Base-by-base conservation (phyloP, 2,797 vertebrate genomes). In the Pantherophis vulpinus region DNA sequence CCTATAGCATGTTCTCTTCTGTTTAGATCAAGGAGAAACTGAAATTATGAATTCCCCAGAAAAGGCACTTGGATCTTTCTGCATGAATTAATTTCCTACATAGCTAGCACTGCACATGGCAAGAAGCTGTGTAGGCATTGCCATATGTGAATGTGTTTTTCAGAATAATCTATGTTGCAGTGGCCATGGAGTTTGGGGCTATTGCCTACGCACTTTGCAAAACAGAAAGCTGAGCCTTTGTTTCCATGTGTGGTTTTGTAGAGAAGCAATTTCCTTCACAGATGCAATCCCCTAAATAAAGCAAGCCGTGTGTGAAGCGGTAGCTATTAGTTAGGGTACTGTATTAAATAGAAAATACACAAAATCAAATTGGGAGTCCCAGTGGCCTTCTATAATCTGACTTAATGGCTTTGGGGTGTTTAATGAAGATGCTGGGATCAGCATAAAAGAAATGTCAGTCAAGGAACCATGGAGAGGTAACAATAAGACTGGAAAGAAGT, bases 331-430 rank as follows among this genome's bases (percentile, higher is more conserved):
- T 66, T 37, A 92, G 25, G n/a, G 66, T 12, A 74, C 14, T 92
- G 16, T 51, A n/a, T 59, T 59, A 60, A 42, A 58, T 37, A 47
- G 29, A 37, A 86, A 63, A 61, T 12, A n/a, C 88, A 86, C 14
- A 63, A 61, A 86, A 56, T 12, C 70, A 86, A 13, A 29, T 70
- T 37, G 56, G 27, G 87, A 83, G 42, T 92, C 66, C 63, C 91
- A 79, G 54, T 89, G 91, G 63, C 37, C 54, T 42, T 32, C 87
- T 79, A 7, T 88, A 92, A 88, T 59, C 63, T 92, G 55, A 0
- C 32, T 60, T 83, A 92, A 92, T 92, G 55, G 55, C 32, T 92
- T 79, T 88, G 42, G 42, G 87, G 25, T n/a, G 32, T n/a, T 79
- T 89, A 83, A 58, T 59, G 56, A 88, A 88, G 63, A 37, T 74